phyloP scores from a whole-genome alignment of 2,888 invertebrate genomes.

The Bhutanitis thaidina region DNA sequence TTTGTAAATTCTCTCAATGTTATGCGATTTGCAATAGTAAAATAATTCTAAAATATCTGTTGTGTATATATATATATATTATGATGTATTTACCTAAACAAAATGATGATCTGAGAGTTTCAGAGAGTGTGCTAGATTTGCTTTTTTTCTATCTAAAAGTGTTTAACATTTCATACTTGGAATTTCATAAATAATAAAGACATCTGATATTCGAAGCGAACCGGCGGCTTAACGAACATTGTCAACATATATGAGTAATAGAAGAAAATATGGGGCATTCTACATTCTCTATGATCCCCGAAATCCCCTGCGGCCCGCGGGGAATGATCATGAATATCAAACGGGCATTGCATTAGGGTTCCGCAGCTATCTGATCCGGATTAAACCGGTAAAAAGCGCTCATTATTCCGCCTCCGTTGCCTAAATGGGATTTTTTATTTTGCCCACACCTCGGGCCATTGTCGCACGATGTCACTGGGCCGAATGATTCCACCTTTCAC shows the following conservation, averaged over 20 bases:
- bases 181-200: no score
- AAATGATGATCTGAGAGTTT: no score
- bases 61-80: no score
- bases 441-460: slow-evolving; percentile 66
- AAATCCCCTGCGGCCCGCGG: slow-evolving; percentile 36
- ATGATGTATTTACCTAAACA: no score
- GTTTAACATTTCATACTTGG: no score
- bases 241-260: neutral
- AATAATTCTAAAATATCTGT: no score
- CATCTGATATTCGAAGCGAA: no score
- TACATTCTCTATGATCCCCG: slow-evolving; percentile 35
- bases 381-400: slow-evolving; percentile 73
- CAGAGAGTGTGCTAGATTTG: no score
- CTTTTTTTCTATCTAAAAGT: no score
- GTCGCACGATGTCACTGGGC: slow-evolving; percentile 47
- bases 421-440: slow-evolving; percentile 69
- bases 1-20: no score
- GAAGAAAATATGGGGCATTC: neutral
- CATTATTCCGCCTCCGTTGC: slow-evolving; percentile 70
- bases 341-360: slow-evolving; percentile 58
- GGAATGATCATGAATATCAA: slow-evolving; percentile 71
- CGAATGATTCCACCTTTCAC: slow-evolving; percentile 35
- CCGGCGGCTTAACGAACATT: neutral
- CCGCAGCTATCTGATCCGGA: slow-evolving; percentile 69
- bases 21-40: no score